Evolutionary conservation across 1,140 invertebrate genomes (phyloP).

Genomic region (Oreohelix idahoensis): DNA sequence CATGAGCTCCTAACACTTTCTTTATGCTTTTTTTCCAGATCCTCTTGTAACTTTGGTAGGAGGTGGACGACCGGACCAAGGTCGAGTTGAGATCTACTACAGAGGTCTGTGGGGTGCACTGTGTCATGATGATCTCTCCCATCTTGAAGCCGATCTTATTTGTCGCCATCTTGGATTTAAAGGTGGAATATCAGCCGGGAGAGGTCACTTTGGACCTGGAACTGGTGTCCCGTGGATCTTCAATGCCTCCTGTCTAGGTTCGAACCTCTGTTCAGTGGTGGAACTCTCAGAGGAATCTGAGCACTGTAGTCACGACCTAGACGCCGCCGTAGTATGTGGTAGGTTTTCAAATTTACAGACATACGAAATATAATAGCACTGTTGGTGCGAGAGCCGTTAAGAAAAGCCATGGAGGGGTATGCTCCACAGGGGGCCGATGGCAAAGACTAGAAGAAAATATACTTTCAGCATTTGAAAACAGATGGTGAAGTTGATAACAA

Average conservation of each 20-base stretch:
- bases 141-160: conserved; percentile 84
- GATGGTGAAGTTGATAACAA: too few species aligned
- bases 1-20: too few species aligned
- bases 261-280: conserved; percentile 41
- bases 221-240: conserved; percentile 49
- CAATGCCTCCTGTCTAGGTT: conserved; percentile 53
- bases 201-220: conserved; percentile 52
- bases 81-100: conserved; percentile 92
- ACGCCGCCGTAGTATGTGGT: conserved; percentile 58
- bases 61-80: conserved; percentile 74
- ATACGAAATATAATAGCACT: too few species aligned
- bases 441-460: too few species aligned
- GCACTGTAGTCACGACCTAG: conserved; percentile 46
- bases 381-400: too few species aligned
- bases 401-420: too few species aligned
- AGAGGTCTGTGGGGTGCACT: conserved; percentile 89
- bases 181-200: conserved; percentile 53
- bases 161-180: conserved; percentile 82
- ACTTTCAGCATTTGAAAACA: too few species aligned
- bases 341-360: conserved; percentile 3
- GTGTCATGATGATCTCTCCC: conserved; percentile 93
- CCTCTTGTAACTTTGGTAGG: conserved; percentile 61
- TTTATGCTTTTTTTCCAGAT: conserved; percentile 45
- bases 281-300: neutral
- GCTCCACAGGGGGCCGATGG: too few species aligned